phyloP scores from a whole-genome alignment of 2,888 invertebrate genomes.

The Cheilosia vernalis region DNA sequence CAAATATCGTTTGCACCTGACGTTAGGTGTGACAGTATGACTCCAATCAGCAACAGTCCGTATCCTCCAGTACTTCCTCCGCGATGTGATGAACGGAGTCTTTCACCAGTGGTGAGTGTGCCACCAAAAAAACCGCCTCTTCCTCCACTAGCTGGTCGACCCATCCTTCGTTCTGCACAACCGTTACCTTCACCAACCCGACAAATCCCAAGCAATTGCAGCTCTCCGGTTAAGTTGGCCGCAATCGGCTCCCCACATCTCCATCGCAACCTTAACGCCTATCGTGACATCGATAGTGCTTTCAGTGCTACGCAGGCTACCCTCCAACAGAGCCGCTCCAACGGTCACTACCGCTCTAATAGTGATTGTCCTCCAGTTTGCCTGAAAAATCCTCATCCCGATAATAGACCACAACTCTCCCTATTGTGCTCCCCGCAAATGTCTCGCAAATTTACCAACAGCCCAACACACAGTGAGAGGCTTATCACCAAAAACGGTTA shows the following conservation, averaged over 20 bases:
- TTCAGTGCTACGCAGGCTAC: slow-evolving; percentile 42
- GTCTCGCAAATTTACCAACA: slow-evolving; percentile 82
- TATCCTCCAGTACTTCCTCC: slow-evolving; percentile 81
- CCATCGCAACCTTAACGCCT: slow-evolving; percentile 86
- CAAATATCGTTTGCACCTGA: slow-evolving; percentile 72
- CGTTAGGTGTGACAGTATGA: slow-evolving; percentile 13
- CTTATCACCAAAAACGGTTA: slow-evolving; percentile 85
- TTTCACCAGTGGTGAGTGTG: slow-evolving; percentile 79
- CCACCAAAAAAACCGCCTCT: slow-evolving; percentile 90
- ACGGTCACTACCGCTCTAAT: slow-evolving; percentile 79
- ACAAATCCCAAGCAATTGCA: slow-evolving; percentile 79
- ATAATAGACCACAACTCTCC: slow-evolving; percentile 78
- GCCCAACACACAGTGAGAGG: slow-evolving; percentile 76
- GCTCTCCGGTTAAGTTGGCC: slow-evolving; percentile 84
- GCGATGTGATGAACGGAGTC: slow-evolving; percentile 76
- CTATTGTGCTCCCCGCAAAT: slow-evolving; percentile 85
- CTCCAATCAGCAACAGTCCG: slow-evolving; percentile 20
- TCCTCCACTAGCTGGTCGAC: slow-evolving; percentile 86
- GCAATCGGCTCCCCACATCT: slow-evolving; percentile 87
- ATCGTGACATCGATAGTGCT: slow-evolving; percentile 85
- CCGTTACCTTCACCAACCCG: slow-evolving; percentile 85
- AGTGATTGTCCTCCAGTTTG: slow-evolving; percentile 78
- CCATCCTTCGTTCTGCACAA: slow-evolving; percentile 84
- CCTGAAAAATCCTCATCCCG: slow-evolving; percentile 76
- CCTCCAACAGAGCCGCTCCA: slow-evolving; percentile 77